A percentile compares a stretch with the other conserved stretches of the same genome.
Evolutionary conservation across 2,113 vertebrate genomes (phyloP).

Genomic region (Lasiurus cinereus): DNA sequence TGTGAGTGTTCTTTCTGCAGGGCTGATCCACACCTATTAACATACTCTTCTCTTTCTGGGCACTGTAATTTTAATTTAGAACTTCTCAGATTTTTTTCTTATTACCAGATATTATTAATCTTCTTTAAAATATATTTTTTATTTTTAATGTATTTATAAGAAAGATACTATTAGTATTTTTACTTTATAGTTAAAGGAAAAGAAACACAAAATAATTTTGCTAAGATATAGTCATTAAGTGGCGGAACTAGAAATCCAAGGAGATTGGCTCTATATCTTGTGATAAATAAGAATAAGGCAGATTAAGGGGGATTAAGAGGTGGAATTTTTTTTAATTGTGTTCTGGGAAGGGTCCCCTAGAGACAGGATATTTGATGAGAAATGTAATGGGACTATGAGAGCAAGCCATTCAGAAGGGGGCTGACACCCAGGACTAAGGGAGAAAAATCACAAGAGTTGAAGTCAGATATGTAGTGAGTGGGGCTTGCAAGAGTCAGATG

Average conservation of each 20-base stretch:
- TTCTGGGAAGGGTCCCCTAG: background rate
- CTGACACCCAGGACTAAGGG: background rate
- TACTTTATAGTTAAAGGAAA: background rate
- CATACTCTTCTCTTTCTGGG: background rate
- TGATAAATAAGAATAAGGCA: background rate
- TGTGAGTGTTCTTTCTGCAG: background rate
- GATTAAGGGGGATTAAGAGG: background rate
- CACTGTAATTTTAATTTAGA: background rate
- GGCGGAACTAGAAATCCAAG: background rate
- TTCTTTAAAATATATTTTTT: background rate
- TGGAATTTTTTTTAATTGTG: background rate
- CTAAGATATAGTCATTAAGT: background rate
- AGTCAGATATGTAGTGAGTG: background rate
- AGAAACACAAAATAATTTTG: background rate
- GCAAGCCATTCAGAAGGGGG: background rate
- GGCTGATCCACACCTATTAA: background rate
- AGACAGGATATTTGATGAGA: background rate
- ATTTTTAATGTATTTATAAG: background rate
- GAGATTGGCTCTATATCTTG: background rate
- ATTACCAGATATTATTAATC: background rate
- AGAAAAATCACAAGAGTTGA: background rate
- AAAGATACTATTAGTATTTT: background rate
- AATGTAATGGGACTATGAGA: background rate
- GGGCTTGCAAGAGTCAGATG: background rate
- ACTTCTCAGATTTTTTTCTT: background rate